Conservation (phyloP, 2,113 vertebrate genomes). For the Machaerirhynchus nigripectus region DNA sequence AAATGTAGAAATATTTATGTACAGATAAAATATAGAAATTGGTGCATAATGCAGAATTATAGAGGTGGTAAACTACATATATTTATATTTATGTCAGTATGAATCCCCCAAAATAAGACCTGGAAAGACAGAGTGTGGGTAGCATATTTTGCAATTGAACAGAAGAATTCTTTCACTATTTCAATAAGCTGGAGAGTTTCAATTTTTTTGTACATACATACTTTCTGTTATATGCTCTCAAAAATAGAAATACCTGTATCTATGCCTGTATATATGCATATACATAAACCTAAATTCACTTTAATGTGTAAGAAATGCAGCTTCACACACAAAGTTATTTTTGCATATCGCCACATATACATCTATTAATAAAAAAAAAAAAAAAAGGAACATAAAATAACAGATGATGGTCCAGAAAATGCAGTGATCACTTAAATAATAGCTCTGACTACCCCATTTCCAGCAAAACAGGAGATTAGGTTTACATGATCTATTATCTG, state of each 20-base stretch:
- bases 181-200: neutral
- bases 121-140: neutral
- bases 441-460: neutral
- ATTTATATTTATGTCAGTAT: neutral
- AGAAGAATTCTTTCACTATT: neutral
- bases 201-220: neutral
- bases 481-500: neutral
- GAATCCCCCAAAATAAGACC: neutral
- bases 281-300: neutral
- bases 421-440: neutral
- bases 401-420: neutral
- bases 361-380: neutral
- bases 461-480: neutral
- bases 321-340: neutral
- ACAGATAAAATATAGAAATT: too few relatives aligned
- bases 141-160: neutral
- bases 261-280: fast-evolving
- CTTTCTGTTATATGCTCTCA: neutral
- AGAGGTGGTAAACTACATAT: neutral
- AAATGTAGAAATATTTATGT: too few relatives aligned
- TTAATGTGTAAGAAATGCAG: neutral
- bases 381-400: neutral
- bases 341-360: fast-evolving
- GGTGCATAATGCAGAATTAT: neutral
- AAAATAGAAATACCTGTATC: neutral